These are phyloP conservation scores for Cephus cinctus DNA, from an alignment of 1,140 invertebrate species.

Conservation along the genomic window DNA sequence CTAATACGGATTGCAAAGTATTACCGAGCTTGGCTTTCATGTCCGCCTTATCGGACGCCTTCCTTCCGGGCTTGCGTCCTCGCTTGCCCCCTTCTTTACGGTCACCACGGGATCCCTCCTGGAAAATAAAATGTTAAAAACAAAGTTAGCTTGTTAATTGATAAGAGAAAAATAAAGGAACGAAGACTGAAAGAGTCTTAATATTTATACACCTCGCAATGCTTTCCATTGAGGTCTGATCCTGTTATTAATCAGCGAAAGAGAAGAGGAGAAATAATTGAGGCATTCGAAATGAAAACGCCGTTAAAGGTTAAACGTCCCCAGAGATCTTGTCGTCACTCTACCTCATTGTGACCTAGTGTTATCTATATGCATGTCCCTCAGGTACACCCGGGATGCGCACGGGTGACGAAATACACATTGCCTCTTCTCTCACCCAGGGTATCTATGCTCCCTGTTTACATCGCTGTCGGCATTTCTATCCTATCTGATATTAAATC, in stretches of 20 bases:
- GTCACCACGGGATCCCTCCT: conserved; percentile 59
- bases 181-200: no score
- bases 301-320: conserved; percentile 36
- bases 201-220: no score
- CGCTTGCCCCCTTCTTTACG: conserved; percentile 80
- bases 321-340: conserved; percentile 8
- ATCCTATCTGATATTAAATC: conserved; percentile 53
- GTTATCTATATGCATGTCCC: conserved; percentile 36
- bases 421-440: conserved; percentile 16
- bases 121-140: conserved; percentile 41
- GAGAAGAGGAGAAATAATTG: no score
- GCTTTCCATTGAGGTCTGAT: no score
- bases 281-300: no score
- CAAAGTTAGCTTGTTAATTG: no score
- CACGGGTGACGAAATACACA: conserved; percentile 45
- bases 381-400: no score
- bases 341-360: neutral
- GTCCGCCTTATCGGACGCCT: conserved; percentile 86
- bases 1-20: no score
- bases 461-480: conserved; percentile 35
- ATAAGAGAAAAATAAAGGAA: no score
- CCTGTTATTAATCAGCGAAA: no score
- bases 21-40: conserved; percentile 91
- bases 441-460: conserved; percentile 26
- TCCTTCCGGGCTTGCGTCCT: conserved; percentile 84